These are phyloP conservation scores for Zaprionus ornatus DNA, from an alignment of 1,140 invertebrate genomes.

Conservation along the genomic window DNA sequence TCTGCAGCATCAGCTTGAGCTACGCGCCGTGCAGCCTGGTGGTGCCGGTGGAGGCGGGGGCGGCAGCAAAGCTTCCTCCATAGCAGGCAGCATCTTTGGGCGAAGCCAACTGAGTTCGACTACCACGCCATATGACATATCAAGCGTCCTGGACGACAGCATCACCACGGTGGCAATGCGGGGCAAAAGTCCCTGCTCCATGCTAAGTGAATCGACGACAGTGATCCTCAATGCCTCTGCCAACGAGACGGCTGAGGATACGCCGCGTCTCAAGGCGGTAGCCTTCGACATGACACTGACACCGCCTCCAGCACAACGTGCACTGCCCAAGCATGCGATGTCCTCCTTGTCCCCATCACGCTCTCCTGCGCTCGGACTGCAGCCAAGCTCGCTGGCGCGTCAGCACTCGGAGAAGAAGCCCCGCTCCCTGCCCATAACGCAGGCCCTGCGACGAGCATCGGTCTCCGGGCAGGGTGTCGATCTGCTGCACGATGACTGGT, in stretches of 20 bases:
- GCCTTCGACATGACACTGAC: conserved; percentile 72
- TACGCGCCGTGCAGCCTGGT: background rate
- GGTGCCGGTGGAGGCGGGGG: background rate
- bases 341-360: conserved; percentile 15
- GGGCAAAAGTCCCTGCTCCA: conserved; percentile 65
- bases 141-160: conserved; percentile 73
- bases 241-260: conserved; percentile 18
- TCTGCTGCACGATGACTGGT: conserved; percentile 87
- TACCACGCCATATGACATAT: conserved; percentile 75
- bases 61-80: conserved; percentile 84
- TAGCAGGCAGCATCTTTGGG: conserved; percentile 83
- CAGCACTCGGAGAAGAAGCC: conserved; percentile 72
- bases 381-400: conserved; percentile 30
- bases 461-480: conserved; percentile 82
- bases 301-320: conserved; percentile 22
- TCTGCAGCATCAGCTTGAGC: conserved; percentile 62
- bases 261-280: conserved; percentile 64
- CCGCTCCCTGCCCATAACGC: conserved; percentile 49
- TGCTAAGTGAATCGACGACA: conserved; percentile 67
- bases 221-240: conserved; percentile 47
- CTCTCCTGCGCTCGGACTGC: conserved; percentile 42
- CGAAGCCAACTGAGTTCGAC: conserved; percentile 73
- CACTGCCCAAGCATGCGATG: conserved; percentile 5
- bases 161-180: conserved; percentile 68
- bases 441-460: conserved; percentile 72